Evolutionary conservation across 1,140 invertebrate genomes (phyloP), one percentile per base, ranked within the genome.

Genomic region (Ericerus pela): DNA sequence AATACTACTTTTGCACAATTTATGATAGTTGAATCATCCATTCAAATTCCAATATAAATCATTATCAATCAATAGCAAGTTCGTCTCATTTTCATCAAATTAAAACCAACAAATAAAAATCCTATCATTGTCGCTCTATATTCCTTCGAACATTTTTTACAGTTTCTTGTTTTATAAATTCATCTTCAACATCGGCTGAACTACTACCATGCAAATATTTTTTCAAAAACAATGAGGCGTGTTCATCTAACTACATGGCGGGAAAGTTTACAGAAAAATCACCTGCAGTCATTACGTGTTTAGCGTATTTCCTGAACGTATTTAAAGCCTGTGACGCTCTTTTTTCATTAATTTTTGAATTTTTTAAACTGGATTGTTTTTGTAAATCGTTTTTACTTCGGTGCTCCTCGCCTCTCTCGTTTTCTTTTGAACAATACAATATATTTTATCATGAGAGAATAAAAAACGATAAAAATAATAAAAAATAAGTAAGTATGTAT

Each of bases 311-410:
- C 26, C 41, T 47, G 41, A 47, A 47, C 41, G 41, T 24, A 14
- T 47, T 47, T 47, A 47, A 22, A 10, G 41, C 41, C 26, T 47
- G 41, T 8, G 41, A 47, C 41, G 41, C 41, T 14, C 41, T 47
- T 47, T 47, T 47, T 14, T 47, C 41, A 47, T 47, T 47, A 47
- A 47, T 47, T 47, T 47, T 47, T 22, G 41, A 47, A 47, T 24
- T 47, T 47, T 47, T 47, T 24, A 47, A 16, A 47, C 41, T 47
- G 8, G 41, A 47, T 47, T 47, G 41, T 47, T 47, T 47, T 47
- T 47, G 41, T 47, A 47, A 47, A 2, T 47, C 41, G 26, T 24
- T 24, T 47, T 47, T 47, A 47, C 41, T 47, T 47, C 41, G 41
- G 22, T 8, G 41, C 11, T 47, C 41, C 26, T 47, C 41, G 16